Evolutionary conservation across 2,113 vertebrate genomes (phyloP).

Genomic region (Notechis scutatus): DNA sequence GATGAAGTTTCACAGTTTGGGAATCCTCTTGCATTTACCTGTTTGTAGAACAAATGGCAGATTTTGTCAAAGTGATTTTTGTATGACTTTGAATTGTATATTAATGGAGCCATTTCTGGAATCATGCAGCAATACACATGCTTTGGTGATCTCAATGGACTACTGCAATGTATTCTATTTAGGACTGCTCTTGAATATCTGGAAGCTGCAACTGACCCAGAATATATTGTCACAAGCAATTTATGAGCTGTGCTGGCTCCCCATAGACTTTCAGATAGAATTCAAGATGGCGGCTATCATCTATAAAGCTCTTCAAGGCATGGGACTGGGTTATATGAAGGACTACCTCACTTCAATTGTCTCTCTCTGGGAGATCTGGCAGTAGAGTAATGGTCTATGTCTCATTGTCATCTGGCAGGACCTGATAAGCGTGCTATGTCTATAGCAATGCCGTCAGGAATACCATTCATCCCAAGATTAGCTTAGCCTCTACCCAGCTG

Average conservation of each 20-base stretch:
- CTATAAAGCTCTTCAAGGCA: background rate
- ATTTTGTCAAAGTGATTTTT: background rate
- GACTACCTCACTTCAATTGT: background rate
- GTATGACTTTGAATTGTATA: background rate
- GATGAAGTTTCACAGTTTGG: too few relatives aligned
- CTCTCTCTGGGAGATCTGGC: background rate
- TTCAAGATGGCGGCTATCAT: background rate
- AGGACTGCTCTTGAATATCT: background rate
- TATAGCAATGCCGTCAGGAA: background rate
- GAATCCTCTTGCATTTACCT: background rate
- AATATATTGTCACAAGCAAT: background rate
- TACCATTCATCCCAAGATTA: background rate
- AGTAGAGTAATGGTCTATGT: background rate
- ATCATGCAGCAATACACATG: background rate
- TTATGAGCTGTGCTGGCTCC: background rate
- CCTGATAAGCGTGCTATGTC: background rate
- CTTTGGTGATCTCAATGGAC: background rate
- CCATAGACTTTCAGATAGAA: background rate
- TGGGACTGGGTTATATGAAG: background rate
- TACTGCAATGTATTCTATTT: background rate
- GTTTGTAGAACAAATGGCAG: background rate
- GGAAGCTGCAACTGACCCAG: background rate
- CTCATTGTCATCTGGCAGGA: background rate
- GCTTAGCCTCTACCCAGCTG: background rate
- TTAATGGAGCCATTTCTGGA: background rate